Base-by-base conservation (phyloP, 2,797 vertebrate species). In the Dicrostonyx torquatus region DNA sequence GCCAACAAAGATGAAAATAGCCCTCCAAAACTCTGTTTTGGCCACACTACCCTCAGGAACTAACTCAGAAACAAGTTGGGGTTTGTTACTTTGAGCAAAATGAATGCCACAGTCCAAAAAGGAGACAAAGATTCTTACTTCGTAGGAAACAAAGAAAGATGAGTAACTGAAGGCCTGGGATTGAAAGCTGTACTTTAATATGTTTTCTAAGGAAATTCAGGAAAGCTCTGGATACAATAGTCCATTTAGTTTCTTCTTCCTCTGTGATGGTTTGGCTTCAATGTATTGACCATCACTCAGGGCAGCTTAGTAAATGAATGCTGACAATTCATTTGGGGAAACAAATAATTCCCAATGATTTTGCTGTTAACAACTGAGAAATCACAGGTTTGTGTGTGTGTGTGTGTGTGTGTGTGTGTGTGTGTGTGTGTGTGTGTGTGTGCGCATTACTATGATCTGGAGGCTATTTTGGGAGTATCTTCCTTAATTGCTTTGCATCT, bases 41-140 rank as follows among this genome's bases (percentile, higher is more conserved):
- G 37, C 82, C 37, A 43, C 1, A 12, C 0, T 26, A 8, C 29
- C 53, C 20, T 82, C 17, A 10, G 34, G 34, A 2, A 76, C 1
- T n/a, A 72, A 53, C 72, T 58, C 60, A 93, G 66, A 62, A 76
- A 87, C 34, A 94, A 94, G n/a, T 43, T 58, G 48, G 11, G 29
- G 77, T 29, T 89, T 70, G 37, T 17, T 10, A n/a, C 7, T 73
- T 86, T 68, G n/a, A 29, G 40, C 55, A 82, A 93, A 88, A 62
- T 9, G 6, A 87, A 73, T 43, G 73, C 68, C 93, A 80, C 13
- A 15, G 4, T 75, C 58, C 78, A 85, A 43, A 92, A 55, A 90
- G 13, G n/a, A 84, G 76, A 96, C 76, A 91, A 60, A 94, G 9
- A 29, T 94, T 60, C 9, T 77, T 91, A 77, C 78, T 96, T 92